Conservation (phyloP, 30 jellyfish, hydroid and myxozoan species). For the Nemopilema nomurai region DNA sequence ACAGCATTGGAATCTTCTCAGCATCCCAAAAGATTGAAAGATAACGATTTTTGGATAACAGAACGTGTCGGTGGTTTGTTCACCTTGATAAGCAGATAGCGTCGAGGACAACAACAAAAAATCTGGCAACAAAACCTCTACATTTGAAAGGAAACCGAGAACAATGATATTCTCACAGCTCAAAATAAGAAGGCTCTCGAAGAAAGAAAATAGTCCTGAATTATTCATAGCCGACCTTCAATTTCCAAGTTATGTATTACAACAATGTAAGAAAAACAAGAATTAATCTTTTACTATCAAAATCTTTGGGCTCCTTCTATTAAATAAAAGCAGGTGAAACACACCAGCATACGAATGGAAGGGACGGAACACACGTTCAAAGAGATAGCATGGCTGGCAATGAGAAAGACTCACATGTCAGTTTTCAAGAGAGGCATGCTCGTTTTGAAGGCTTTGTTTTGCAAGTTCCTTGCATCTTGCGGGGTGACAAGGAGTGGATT, state of each 20-base stretch:
- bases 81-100: neutral
- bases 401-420: slow-evolving; percentile 7
- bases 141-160: neutral
- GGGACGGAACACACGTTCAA: neutral
- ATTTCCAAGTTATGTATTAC: too few species aligned
- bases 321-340: too few species aligned
- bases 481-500: slow-evolving; percentile 57
- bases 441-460: slow-evolving; percentile 37
- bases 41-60: neutral
- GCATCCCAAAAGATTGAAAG: neutral
- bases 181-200: neutral
- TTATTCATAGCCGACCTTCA: too few species aligned
- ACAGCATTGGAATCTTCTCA: too few species aligned
- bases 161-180: neutral
- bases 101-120: neutral
- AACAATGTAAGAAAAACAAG: too few species aligned
- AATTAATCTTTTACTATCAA: too few species aligned
- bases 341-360: too few species aligned
- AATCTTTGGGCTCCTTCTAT: too few species aligned
- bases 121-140: too few species aligned
- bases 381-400: neutral
- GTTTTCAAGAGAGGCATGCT: slow-evolving; percentile 39
- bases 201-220: neutral
- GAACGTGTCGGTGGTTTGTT: neutral
- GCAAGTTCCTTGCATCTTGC: slow-evolving; percentile 55